Evolutionary conservation across 2,113 vertebrate species (phyloP), one percentile per base, ranked within the genome.

Genomic region (Chauna torquata): DNA sequence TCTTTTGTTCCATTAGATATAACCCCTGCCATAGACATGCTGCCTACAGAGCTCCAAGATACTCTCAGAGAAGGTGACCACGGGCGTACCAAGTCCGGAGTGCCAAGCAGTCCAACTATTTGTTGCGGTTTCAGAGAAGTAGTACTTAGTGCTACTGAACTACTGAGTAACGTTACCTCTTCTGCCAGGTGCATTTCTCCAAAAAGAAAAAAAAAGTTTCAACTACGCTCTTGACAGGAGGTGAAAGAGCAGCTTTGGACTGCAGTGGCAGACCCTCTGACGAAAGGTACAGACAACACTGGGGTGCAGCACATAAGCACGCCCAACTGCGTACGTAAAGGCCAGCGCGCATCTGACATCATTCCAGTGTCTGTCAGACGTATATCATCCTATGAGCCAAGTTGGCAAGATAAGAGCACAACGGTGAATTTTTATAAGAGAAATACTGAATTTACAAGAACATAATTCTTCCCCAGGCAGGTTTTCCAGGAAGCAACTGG

Each of bases 301-400:
- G 8, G 38, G 34, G 44, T 17, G 34, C 36, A 68, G 68, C 38
- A 34, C 1, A 0, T 11, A 28, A 34, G 27, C 1, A 2, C 62
- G 47, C 47, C 34, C 54, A 54, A 8, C 24, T 0, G 6, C 45
- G 55, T 6, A 54, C 40, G 27, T 3, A 61, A 44, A 23, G 44
- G 40, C 61, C 54, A 55, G 47, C 19, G 22, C 0, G 9, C 7
- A 18, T 5, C 45, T 10, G 20, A 6, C 23, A 30, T 17, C 69
- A 50, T 3, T n/a, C 19, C 57, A 19, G 27, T 11, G 49, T 13
- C 70, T 47, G 28, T 9, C 49, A 34, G 62, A 24, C 6, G 9
- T 5, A 1, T 1, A 4, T 23, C 1, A 19, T 23, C 49, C 62
- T 16, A 11, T 0, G 0, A n/a, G 68, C 30, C 54, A 61, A 22